Base-by-base conservation (phyloP, 2,113 vertebrate genomes). In the Neofelis nebulosa region DNA sequence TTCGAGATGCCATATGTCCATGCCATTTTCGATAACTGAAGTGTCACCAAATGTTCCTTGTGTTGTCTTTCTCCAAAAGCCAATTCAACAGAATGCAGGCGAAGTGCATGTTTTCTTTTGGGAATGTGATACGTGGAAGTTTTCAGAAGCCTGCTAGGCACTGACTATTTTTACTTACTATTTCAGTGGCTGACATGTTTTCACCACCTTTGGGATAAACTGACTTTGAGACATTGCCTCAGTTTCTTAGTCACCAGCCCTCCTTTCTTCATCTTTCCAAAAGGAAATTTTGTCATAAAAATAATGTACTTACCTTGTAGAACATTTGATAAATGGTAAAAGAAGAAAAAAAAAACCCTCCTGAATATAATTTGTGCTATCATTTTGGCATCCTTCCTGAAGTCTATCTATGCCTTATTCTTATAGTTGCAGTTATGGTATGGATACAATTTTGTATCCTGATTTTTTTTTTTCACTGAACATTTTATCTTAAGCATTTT, bases 11-110 rank as follows among this genome's bases (percentile, higher is more conserved):
- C 98, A 95, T 97, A 98, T 98, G 98, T 85, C 95, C 61, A 4
- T 78, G 65, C 81, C 81, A 45, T 94, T 95, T 97, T 91, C 90
- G 93, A 95, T 73, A 83, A 82, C 97, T 74, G 85, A 93, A 95
- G 98, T 96, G 95, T 97, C 86, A 98, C 93, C 96, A 97, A 93
- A 96, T 98, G 93, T 93, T 96, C 97, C 97, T 97, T 97, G 48
- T 97, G 97, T 55, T 81, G 79, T 92, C 89, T 94, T 90, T 89
- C 76, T 97, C 78, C 91, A 94, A 85, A 93, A 96, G 85, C 97
- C 97, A 96, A 19, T 41, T 93, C 73, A 85, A 57, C 57, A 97
- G 96, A 94, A 97, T 86, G 91, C 2, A 23, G 89, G 96, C 38
- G 2, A 88, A 31, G 45, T 13, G 63, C 65, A 2, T 85, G 78